phyloP scores from a whole-genome alignment of 1,140 invertebrate species.

The Phenacoccus solenopsis region DNA sequence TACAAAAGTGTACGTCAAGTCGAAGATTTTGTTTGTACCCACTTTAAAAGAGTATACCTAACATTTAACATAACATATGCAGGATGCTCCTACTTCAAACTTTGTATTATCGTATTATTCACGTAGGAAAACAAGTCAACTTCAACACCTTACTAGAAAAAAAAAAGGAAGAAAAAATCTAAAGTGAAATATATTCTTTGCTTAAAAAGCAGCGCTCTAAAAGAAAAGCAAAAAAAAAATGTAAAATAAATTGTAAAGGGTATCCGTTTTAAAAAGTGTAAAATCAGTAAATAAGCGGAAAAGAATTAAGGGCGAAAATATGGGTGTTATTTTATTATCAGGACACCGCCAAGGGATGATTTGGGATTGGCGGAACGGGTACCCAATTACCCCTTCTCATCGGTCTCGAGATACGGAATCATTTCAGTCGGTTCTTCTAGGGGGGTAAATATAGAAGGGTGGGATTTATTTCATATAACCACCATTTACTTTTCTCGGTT shows the following conservation, averaged over 20 bases:
- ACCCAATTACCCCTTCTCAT: constrained; percentile 15
- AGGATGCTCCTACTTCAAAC: no score
- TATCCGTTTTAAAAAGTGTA: constrained; percentile 9
- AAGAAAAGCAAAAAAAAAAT: background rate
- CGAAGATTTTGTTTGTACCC: no score
- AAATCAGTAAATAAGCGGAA: constrained; percentile 18
- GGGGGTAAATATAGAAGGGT: constrained; percentile 10
- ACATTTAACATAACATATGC: no score
- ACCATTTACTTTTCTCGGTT: constrained; percentile 12
- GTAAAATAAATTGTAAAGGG: background rate
- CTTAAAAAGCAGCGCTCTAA: no score
- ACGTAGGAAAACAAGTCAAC: no score
- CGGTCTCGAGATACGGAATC: constrained; percentile 5
- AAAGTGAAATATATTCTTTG: no score
- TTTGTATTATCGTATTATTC: no score
- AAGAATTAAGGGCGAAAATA: constrained; percentile 15
- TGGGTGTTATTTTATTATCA: constrained; percentile 16
- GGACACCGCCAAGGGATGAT: constrained; percentile 15
- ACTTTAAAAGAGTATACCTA: no score
- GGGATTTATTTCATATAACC: constrained; percentile 11
- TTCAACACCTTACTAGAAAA: no score
- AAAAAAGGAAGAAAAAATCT: no score
- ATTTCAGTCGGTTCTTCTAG: constrained; percentile 6
- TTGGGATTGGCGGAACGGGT: constrained; percentile 13
- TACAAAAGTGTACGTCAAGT: no score